Evolutionary conservation across 2,797 vertebrate species (phyloP), one percentile per base, ranked within the genome.

Genomic region (Anolis apletophallus): DNA sequence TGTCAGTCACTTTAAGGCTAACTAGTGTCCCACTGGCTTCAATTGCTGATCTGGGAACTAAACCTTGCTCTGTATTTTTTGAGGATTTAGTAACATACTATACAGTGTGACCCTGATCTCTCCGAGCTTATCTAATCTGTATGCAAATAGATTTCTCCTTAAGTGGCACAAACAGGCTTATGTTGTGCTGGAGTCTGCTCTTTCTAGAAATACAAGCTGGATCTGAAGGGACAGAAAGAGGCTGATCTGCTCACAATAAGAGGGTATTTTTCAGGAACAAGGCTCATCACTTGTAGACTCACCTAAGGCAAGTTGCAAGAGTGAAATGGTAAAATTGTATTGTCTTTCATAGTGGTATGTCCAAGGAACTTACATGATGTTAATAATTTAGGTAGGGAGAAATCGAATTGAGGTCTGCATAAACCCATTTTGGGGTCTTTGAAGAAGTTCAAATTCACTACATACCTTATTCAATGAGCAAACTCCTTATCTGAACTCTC

Each of bases 21-120:
- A 74, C 36, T 14, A 40, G 81, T 29, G 36, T 13, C 50, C 64
- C n/a, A 36, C 36, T 64, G 12, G 57, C 46, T 69, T n/a, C 64
- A 34, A 6, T 61, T 59, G 34, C 81, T 83, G 57, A 21, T 9
- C 52, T 36, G n/a, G 8, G 29, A 50, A 71, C 32, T 55, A 52
- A 26, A 84, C 36, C 19, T 32, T 64, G 55, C 34, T 14, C 59
- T 59, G 36, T 50, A 23, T 75, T 67, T 84, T 54, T 46, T 34
- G 26, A 67, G 46, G 59, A n/a, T 67, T 52, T 72, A 84, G 57
- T 76, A 67, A 74, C 26, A 50, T 50, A 61, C 32, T 74, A 73
- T 16, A 83, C 59, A 61, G 9, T 74, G 9, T 83, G 71, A 74
- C 71, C 81, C 69, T 59, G 69, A 83, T 83, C 55, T 59, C 14